Base-by-base conservation (phyloP, 2,888 invertebrate species). In the Thymelicus lineola region DNA sequence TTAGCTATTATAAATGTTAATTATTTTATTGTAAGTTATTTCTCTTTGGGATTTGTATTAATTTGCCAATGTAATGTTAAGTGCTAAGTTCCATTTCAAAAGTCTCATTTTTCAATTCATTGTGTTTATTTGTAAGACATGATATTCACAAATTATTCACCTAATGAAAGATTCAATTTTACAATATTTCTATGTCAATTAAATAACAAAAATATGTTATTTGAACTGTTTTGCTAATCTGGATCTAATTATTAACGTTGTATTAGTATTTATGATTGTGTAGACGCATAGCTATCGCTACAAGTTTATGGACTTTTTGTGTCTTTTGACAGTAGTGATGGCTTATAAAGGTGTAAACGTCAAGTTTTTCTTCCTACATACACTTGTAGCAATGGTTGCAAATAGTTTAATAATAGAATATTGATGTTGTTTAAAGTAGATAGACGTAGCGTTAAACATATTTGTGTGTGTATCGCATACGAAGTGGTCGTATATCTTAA, bases 201-300 rank as follows among this genome's bases (percentile, higher is more conserved):
- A 17, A 36, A 36, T 42, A 35, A 35, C 35, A 28, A 42, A 53
- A 53, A 53, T 63, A 38, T 14, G 38, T 3, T 53, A 42, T 64
- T 64, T 53, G 38, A 38, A 63, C 7, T 63, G 42, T 64, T 55
- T 64, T 65, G 45, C n/a, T n/a, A 57, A 55, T 57, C n/a, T 28
- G 20, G 57, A 65, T 55, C 45, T 57, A 65, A 57, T 65, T 65
- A 65, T 57, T 65, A 42, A 64, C 28, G 42, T 64, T 64, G 45
- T 28, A 42, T 55, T 42, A 55, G 28, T 64, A 64, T 55, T 38
- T 20, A 65, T 20, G 7, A 28, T 15, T 36, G 35, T 7, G 12
- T 36, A 48, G 10, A 48, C 10, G 20, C 6, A 9, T 28, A 35
- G 14, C 14, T 35, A n/a, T 55, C 14, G 35, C 55, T 55, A 28